phyloP scores from a whole-genome alignment of 2,797 vertebrate genomes.

The Aulostomus chinensis region DNA sequence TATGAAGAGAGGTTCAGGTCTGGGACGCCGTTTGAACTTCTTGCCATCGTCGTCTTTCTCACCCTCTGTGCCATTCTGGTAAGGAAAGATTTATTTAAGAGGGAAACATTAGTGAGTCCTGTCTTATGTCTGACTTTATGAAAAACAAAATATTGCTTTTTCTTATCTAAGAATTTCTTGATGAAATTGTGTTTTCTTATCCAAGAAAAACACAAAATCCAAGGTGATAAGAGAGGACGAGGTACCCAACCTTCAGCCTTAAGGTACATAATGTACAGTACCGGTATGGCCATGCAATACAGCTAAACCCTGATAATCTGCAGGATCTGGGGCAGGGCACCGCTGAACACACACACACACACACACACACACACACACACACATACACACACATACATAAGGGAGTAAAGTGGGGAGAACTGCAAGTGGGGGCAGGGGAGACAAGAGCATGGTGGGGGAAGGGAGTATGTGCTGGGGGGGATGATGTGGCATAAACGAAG shows the following conservation, averaged over 20 bases:
- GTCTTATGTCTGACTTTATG: no score
- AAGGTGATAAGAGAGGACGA: not conserved
- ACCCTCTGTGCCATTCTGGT: constrained; percentile 72
- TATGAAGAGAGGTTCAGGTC: constrained; percentile 97
- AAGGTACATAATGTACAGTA: constrained; percentile 51
- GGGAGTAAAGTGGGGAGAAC: constrained; percentile 26
- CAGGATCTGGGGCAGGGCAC: constrained; percentile 58
- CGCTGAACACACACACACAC: constrained; percentile 31
- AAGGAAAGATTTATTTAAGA: no score
- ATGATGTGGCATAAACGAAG: constrained; percentile 15
- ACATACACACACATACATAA: constrained; percentile 30
- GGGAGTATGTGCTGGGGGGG: constrained; percentile 23
- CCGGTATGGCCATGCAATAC: not conserved
- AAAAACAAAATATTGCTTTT: not conserved
- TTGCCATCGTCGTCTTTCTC: constrained; percentile 76
- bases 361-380: constrained; percentile 15
- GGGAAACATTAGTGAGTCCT: no score
- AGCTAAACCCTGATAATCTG: constrained; percentile 68
- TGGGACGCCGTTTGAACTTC: constrained; percentile 91
- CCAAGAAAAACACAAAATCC: not conserved
- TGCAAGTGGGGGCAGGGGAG: constrained; percentile 50
- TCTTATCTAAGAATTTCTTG: not conserved
- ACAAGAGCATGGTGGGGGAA: constrained; percentile 26
- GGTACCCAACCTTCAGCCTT: not conserved
- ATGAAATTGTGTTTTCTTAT: not conserved